Evolutionary conservation across 64 coral and sea anemone species (phyloP).

Genomic region (Montipora foliosa): DNA sequence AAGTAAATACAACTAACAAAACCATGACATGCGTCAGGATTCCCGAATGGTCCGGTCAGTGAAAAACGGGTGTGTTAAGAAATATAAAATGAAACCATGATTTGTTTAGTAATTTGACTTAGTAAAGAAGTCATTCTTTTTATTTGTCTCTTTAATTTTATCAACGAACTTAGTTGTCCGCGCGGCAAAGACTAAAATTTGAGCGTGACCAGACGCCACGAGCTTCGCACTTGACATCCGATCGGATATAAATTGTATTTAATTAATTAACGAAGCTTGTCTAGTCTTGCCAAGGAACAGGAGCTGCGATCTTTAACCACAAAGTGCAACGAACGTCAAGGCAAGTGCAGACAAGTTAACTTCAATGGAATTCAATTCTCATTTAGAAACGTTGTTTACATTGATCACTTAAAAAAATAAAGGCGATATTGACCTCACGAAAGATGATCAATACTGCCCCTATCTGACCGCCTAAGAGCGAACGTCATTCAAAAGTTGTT

Average conservation of each 20-base stretch:
- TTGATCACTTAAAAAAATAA: not conserved
- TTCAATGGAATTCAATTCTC: slow-evolving; percentile 31
- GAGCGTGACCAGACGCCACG: too few species aligned
- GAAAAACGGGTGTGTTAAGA: not conserved
- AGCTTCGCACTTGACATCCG: too few species aligned
- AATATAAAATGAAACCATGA: too few species aligned
- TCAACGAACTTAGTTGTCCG: too few species aligned
- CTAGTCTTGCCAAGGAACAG: too few species aligned
- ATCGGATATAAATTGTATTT: too few species aligned
- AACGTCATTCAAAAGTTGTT: not conserved
- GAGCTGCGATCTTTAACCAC: not conserved
- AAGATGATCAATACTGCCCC: not conserved
- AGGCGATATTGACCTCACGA: not conserved
- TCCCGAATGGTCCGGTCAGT: not conserved
- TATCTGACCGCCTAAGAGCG: not conserved
- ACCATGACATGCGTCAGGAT: not conserved
- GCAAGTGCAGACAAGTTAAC: not conserved
- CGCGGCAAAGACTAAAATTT: too few species aligned
- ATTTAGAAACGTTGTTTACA: not conserved
- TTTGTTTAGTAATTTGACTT: too few species aligned
- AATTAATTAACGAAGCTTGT: too few species aligned
- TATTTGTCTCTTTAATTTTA: too few species aligned
- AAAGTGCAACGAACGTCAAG: not conserved
- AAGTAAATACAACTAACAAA: not conserved
- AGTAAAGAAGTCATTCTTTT: too few species aligned